A percentile compares a stretch with the other conserved stretches of the same genome.
phyloP scores from a whole-genome alignment of 92 coral and sea anemone genomes.

The Metridium senile region DNA sequence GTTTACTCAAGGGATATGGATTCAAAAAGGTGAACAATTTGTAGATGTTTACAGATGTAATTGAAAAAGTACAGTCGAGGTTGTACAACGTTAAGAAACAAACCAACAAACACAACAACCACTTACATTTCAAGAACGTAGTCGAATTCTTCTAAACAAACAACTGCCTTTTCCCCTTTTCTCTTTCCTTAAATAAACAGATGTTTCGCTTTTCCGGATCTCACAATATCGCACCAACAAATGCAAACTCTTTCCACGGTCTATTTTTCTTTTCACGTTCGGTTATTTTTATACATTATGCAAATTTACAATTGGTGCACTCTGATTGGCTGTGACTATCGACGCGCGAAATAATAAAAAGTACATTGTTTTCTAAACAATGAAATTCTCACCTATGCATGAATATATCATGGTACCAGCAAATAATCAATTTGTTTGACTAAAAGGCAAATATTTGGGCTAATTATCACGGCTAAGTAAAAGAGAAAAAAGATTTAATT shows the following conservation, averaged over 20 bases:
- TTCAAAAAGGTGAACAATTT: background rate
- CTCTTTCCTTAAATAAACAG: background rate
- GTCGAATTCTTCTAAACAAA: background rate
- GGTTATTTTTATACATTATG: background rate
- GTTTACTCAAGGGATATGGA: slow-evolving; percentile 8
- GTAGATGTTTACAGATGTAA: background rate
- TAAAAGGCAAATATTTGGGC: slow-evolving; percentile 2
- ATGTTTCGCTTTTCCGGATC: background rate
- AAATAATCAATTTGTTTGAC: slow-evolving; percentile 1
- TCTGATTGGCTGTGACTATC: slow-evolving; percentile 2
- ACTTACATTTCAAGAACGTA: background rate
- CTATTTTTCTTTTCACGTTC: background rate
- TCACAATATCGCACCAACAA: background rate
- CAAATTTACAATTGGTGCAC: background rate
- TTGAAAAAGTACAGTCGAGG: background rate
- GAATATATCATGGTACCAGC: background rate
- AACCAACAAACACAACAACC: background rate
- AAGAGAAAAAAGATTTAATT: background rate
- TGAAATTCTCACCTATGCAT: background rate
- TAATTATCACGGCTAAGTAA: slow-evolving; percentile 1
- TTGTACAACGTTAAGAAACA: background rate
- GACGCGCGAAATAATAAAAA: background rate
- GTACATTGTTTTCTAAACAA: slow-evolving; percentile 1
- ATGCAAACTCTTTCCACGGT: background rate
- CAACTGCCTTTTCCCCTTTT: background rate